A percentile compares a stretch with the other conserved stretches of the same genome.
These are phyloP conservation scores for Oegoconia quadripuncta DNA, from an alignment of 2,888 invertebrate genomes.

Conservation along the genomic window DNA sequence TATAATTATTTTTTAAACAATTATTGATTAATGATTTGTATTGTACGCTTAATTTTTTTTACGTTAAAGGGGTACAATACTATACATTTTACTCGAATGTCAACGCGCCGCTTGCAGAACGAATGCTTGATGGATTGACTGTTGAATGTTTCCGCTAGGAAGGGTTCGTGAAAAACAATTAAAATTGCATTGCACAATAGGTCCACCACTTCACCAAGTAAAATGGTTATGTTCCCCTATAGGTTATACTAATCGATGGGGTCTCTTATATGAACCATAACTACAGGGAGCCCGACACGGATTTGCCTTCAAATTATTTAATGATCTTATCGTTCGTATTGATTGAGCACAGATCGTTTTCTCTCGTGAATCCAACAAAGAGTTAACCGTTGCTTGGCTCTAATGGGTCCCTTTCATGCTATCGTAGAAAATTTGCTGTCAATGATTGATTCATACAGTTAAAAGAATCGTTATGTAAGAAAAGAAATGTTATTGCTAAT, in stretches of 20 bases:
- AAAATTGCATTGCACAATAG: constrained; percentile 56
- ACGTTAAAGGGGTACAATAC: constrained; percentile 38
- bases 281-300: constrained; percentile 50
- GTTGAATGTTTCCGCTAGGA: constrained; percentile 46
- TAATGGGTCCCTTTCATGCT: constrained; percentile 8
- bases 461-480: constrained; percentile 40
- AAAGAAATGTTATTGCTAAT: constrained; percentile 20
- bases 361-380: constrained; percentile 42
- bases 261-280: constrained; percentile 30
- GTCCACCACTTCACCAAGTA: constrained; percentile 37
- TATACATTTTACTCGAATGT: constrained; percentile 32
- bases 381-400: constrained; percentile 48
- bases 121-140: constrained; percentile 65
- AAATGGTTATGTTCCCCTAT: constrained; percentile 36
- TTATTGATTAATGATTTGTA: constrained; percentile 45
- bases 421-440: constrained; percentile 25
- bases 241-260: constrained; percentile 39
- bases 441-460: constrained; percentile 24
- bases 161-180: constrained; percentile 63
- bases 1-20: constrained; percentile 8
- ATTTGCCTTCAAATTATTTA: constrained; percentile 56
- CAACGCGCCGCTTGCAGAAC: constrained; percentile 49
- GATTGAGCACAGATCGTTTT: constrained; percentile 28
- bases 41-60: constrained; percentile 12
- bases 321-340: constrained; percentile 62